Evolutionary conservation across 2,797 vertebrate species (phyloP).

Genomic region (Meriones psammophilus): DNA sequence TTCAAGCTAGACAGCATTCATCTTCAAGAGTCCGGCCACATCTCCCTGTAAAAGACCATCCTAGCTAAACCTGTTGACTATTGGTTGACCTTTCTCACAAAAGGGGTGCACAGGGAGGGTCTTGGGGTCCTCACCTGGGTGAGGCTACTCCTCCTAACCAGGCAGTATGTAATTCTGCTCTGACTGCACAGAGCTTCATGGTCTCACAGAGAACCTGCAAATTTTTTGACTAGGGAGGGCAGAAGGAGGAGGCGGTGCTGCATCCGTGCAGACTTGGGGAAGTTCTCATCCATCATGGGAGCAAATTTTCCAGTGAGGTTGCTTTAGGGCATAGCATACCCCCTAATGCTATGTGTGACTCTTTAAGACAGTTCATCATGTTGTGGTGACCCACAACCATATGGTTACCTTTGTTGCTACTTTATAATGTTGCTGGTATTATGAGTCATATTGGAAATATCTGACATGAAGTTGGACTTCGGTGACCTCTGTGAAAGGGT

Average conservation of each 20-base stretch:
- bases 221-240: background rate
- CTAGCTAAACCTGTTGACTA: background rate
- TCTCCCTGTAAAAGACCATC: background rate
- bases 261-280: background rate
- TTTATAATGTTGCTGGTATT: background rate
- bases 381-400: background rate
- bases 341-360: background rate
- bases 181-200: background rate
- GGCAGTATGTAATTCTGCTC: background rate
- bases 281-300: background rate
- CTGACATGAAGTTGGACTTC: background rate
- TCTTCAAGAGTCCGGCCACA: background rate
- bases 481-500: background rate
- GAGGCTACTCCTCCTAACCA: background rate
- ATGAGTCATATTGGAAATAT: background rate
- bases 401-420: background rate
- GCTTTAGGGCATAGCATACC: background rate
- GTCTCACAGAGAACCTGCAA: background rate
- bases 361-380: background rate
- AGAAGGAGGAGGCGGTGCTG: background rate
- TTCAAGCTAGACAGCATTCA: background rate
- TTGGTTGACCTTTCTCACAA: background rate
- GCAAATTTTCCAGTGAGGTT: background rate
- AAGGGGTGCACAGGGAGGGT: background rate
- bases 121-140: background rate